phyloP scores from a whole-genome alignment of 1,140 invertebrate species.

The Meloidogyne exigua region DNA sequence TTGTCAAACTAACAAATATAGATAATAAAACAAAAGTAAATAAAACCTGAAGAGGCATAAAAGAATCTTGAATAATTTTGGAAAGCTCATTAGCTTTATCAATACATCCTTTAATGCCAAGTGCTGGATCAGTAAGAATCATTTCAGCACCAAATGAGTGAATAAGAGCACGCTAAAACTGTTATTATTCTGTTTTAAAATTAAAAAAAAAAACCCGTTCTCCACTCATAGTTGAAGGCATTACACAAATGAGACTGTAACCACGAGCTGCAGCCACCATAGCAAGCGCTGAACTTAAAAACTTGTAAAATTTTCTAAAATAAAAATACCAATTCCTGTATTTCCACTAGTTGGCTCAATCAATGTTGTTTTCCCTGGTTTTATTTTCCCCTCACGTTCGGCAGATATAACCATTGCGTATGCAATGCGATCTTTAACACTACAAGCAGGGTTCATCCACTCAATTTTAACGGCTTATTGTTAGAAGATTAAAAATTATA shows the following conservation, averaged over 20 bases:
- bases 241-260: slow-evolving; percentile 64
- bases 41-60: slow-evolving; percentile 46
- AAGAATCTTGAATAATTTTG: slow-evolving; percentile 53
- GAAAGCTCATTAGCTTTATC: slow-evolving; percentile 54
- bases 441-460: slow-evolving; percentile 60
- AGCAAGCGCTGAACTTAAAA: slow-evolving; percentile 31
- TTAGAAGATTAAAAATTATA: neutral
- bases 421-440: slow-evolving; percentile 61
- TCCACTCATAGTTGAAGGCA: slow-evolving; percentile 65
- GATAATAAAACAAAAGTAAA: slow-evolving; percentile 5
- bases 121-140: slow-evolving; percentile 53
- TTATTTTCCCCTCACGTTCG: slow-evolving; percentile 62
- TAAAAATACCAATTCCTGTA: slow-evolving; percentile 18
- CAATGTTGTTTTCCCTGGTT: slow-evolving; percentile 61
- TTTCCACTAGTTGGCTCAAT: slow-evolving; percentile 56
- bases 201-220: slow-evolving; percentile 34
- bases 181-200: slow-evolving; percentile 15
- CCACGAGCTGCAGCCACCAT: slow-evolving; percentile 45
- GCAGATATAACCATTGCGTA: slow-evolving; percentile 63
- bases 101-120: slow-evolving; percentile 57
- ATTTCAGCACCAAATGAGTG: slow-evolving; percentile 59
- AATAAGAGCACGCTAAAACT: slow-evolving; percentile 56
- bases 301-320: neutral
- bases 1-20: slow-evolving; percentile 55
- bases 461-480: slow-evolving; percentile 58